These are phyloP conservation scores for Gryllus bimaculatus DNA, from an alignment of 1,140 invertebrate genomes.

Conservation along the genomic window DNA sequence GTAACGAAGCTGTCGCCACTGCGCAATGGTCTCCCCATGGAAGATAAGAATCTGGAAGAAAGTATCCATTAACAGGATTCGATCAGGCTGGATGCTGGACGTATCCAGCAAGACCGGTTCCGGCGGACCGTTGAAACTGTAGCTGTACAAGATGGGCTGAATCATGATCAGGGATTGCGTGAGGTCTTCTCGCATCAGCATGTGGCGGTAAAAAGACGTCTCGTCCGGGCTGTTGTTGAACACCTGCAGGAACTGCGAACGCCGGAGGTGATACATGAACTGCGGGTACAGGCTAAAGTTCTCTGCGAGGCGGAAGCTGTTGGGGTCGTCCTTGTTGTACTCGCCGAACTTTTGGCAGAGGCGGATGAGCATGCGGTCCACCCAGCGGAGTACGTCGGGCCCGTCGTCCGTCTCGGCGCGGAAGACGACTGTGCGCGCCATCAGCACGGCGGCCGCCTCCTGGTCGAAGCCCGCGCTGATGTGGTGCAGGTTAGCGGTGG, in stretches of 20 bases:
- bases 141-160: slow-evolving; percentile 96
- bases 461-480: slow-evolving; percentile 93
- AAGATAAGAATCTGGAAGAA: slow-evolving; percentile 99
- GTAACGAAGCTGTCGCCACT: slow-evolving; percentile 90
- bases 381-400: slow-evolving; percentile 94
- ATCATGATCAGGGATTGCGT: slow-evolving; percentile 99
- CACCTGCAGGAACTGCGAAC: slow-evolving; percentile 99
- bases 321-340: slow-evolving; percentile 94
- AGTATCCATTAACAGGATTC: slow-evolving; percentile 98
- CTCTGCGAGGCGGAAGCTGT: slow-evolving; percentile 88
- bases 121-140: slow-evolving; percentile 94
- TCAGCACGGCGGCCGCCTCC: slow-evolving; percentile 92
- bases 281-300: slow-evolving; percentile 98
- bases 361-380: slow-evolving; percentile 94
- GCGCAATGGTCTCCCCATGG: slow-evolving; percentile 94
- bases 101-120: slow-evolving; percentile 96
- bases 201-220: slow-evolving; percentile 97
- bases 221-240: slow-evolving; percentile 99
- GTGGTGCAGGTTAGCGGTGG: slow-evolving; percentile 66
- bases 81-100: slow-evolving; percentile 92
- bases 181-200: slow-evolving; percentile 93
- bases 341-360: slow-evolving; percentile 99
- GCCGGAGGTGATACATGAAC: slow-evolving; percentile 97
- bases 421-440: slow-evolving; percentile 94
- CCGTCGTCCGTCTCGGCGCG: slow-evolving; percentile 92